Conservation (phyloP, 2,888 invertebrate genomes). For the Dynastes tityus region DNA sequence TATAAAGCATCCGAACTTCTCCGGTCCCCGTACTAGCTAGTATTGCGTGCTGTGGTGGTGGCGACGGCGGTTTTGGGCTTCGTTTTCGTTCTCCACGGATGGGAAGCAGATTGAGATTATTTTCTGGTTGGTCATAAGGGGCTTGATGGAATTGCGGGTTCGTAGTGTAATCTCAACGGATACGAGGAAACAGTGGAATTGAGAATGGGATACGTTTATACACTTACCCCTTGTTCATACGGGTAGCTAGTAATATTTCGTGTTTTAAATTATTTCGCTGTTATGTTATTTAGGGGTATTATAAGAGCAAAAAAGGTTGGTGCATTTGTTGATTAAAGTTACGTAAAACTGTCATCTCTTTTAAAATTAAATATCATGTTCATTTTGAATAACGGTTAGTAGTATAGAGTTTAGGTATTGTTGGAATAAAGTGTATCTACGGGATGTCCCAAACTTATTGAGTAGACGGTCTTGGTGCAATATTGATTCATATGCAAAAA, state of each 20-base stretch:
- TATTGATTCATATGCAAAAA: no score
- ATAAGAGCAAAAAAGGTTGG: not conserved
- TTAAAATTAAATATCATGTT: no score
- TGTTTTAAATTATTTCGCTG: slow-evolving; percentile 28
- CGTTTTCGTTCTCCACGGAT: not conserved
- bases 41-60: slow-evolving; percentile 15
- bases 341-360: no score
- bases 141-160: slow-evolving; percentile 20
- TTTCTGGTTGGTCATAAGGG: slow-evolving; percentile 12
- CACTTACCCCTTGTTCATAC: slow-evolving; percentile 35
- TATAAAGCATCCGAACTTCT: slow-evolving; percentile 57
- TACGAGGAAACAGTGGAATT: slow-evolving; percentile 24
- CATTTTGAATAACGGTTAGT: no score
- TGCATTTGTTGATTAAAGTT: not conserved
- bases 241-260: not conserved
- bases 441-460: no score
- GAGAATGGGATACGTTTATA: slow-evolving; percentile 48
- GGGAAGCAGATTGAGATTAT: slow-evolving; percentile 48
- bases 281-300: not conserved
- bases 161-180: slow-evolving; percentile 43
- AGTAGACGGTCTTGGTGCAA: no score
- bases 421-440: no score
- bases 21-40: slow-evolving; percentile 22
- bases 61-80: slow-evolving; percentile 10
- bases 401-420: no score